These are phyloP conservation scores for Neoscelio sp. DNA, from an alignment of 2,888 invertebrate species.

Conservation along the genomic window DNA sequence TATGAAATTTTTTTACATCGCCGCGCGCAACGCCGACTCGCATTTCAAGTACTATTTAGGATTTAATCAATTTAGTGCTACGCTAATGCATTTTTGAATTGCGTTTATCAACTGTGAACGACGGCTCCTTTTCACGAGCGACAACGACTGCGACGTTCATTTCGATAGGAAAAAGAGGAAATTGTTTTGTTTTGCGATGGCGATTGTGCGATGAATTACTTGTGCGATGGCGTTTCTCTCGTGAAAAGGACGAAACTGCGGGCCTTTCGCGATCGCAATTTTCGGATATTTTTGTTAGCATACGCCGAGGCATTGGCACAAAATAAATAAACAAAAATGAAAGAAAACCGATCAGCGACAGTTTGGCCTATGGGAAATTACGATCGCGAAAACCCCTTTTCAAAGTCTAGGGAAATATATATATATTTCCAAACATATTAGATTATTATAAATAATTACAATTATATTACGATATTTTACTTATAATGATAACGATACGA, in stretches of 20 bases:
- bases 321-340: constrained; percentile 36
- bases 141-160: background rate
- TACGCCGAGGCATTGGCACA: too few relatives aligned
- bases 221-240: too few relatives aligned
- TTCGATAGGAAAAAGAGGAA: too few relatives aligned
- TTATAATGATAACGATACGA: constrained; percentile 77
- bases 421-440: constrained; percentile 75
- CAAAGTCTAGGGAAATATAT: constrained; percentile 71
- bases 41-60: constrained; percentile 78
- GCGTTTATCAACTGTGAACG: constrained; percentile 58
- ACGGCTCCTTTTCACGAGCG: constrained; percentile 36
- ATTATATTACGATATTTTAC: constrained; percentile 79
- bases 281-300: constrained; percentile 43
- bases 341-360: too few relatives aligned
- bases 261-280: constrained; percentile 15
- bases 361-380: constrained; percentile 69
- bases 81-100: constrained; percentile 77
- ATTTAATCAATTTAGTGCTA: constrained; percentile 79
- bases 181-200: too few relatives aligned
- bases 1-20: constrained; percentile 47
- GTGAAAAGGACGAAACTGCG: background rate
- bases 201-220: too few relatives aligned
- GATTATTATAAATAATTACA: constrained; percentile 77
- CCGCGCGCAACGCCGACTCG: constrained; percentile 73
- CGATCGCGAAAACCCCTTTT: constrained; percentile 72